A percentile compares a stretch with the other conserved stretches of the same genome.
Conservation (phyloP, 64 coral and sea anemone species). For the Platygyra sinensis region DNA sequence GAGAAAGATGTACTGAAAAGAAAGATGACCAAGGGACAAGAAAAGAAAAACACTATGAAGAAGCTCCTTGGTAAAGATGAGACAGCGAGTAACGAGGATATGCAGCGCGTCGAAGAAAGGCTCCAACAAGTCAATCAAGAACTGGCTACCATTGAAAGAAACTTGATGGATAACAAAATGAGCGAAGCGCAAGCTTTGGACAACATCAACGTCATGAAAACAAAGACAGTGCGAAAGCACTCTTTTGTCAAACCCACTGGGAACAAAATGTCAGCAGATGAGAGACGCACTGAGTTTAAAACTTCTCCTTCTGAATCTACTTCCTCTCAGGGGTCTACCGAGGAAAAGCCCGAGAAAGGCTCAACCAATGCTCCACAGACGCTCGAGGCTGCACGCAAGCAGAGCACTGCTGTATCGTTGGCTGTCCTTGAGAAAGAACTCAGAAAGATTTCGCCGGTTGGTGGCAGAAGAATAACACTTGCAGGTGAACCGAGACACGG, state of each 20-base stretch:
- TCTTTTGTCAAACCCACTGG: conserved; percentile 31
- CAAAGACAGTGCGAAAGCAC: conserved; percentile 43
- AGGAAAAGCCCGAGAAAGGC: conserved; percentile 56
- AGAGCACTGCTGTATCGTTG: conserved; percentile 66
- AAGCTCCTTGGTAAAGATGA: conserved; percentile 83
- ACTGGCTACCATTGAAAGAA: conserved; percentile 67
- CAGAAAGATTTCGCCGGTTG: conserved; percentile 75
- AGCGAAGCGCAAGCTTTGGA: conserved; percentile 72
- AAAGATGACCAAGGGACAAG: conserved; percentile 66
- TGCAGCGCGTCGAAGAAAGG: conserved; percentile 46
- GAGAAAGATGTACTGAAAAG: conserved; percentile 86
- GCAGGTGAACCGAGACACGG: conserved; percentile 35
- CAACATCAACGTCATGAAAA: conserved; percentile 74
- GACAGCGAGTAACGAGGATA: conserved; percentile 31
- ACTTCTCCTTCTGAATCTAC: conserved; percentile 62
- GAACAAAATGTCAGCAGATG: not conserved
- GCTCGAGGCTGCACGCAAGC: conserved; percentile 52
- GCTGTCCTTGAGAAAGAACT: conserved; percentile 81
- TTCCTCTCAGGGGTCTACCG: conserved; percentile 78
- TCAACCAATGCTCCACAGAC: not conserved
- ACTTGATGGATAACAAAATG: conserved; percentile 75
- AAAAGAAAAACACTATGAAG: conserved; percentile 79
- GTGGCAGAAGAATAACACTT: conserved; percentile 20
- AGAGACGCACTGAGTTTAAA: conserved; percentile 46
- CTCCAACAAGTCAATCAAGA: conserved; percentile 75